A percentile compares a stretch with the other conserved stretches of the same genome.
phyloP scores from a whole-genome alignment of 1,140 invertebrate species.

The Stegodyphus mimosarum region DNA sequence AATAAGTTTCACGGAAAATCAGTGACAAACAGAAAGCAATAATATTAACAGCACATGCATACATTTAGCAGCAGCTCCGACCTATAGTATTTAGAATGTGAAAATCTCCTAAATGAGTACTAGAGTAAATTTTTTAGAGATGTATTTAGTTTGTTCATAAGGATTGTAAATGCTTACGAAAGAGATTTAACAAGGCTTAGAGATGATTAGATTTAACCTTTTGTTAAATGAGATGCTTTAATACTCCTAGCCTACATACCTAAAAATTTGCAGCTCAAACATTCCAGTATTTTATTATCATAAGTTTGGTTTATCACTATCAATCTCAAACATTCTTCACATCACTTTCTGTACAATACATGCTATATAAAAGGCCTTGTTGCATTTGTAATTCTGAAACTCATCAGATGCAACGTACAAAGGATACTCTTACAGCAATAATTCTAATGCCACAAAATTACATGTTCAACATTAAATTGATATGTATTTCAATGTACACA shows the following conservation, averaged over 20 bases:
- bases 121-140: conserved; percentile 44
- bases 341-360: too few relatives aligned
- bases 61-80: conserved; percentile 33
- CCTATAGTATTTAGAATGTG: conserved; percentile 49
- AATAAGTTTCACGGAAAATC: too few relatives aligned
- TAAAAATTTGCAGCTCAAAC: conserved; percentile 40
- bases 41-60: background rate
- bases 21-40: too few relatives aligned
- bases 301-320: conserved; percentile 24
- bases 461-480: too few relatives aligned
- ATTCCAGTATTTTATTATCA: conserved; percentile 10
- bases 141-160: conserved; percentile 50
- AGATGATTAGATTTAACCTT: conserved; percentile 21
- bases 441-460: too few relatives aligned
- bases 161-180: conserved; percentile 51
- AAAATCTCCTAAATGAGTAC: conserved; percentile 44
- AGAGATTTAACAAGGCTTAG: conserved; percentile 44
- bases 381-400: too few relatives aligned
- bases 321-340: background rate
- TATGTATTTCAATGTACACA: too few relatives aligned
- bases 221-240: conserved; percentile 1
- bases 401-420: too few relatives aligned
- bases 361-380: too few relatives aligned
- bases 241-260: conserved; percentile 19
- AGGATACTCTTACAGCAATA: too few relatives aligned